Evolutionary conservation across 2,888 invertebrate species (phyloP), one percentile per base, ranked within the genome.

Genomic region (Caradrina clavipalpis): DNA sequence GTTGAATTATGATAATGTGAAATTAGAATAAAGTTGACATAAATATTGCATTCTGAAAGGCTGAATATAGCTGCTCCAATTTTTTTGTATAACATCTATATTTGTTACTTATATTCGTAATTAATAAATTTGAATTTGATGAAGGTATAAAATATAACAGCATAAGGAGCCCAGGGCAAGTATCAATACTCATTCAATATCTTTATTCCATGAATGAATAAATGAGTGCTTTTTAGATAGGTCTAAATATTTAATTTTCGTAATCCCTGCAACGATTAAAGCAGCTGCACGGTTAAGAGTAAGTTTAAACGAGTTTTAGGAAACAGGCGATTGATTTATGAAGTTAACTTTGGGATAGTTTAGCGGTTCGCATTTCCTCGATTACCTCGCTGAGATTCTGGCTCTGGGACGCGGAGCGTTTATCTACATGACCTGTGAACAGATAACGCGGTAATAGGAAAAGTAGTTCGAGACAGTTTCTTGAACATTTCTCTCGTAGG

Each of bases 281-380:
- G 51, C 47, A 53, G 58, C 49, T 69, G 64, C 45, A 56, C 35
- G 39, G 51, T 53, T 62, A 26, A 62, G 45, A 62, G 61, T 22
- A 76, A 77, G 31, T 80, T 80, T 55, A 76, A 80, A 77, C 71
- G 65, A 81, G 81, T 76, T 81, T 80, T 60, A 80, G 77, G 77
- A 78, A 76, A 65, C 65, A 81, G 81, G 60, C 71, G 75, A 84
- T 82, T 84, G 79, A 78, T 78, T 84, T 78, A 84, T 73, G 70
- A 74, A 81, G 77, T 81, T 72, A 73, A 65, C 69, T 78, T 73
- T 8, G 53, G 63, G 71, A 84, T 73, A 73, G 82, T 82, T 82
- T 71, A 81, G 62, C 63, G 69, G 62, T 55, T 73, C 73, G 60
- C 59, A 60, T 78, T 81, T 81, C 82, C 82, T 81, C 68, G 58